Evolutionary conservation across 2,797 vertebrate genomes (phyloP), one percentile per base, ranked within the genome.

Genomic region (Dendrocincla fuliginosa): DNA sequence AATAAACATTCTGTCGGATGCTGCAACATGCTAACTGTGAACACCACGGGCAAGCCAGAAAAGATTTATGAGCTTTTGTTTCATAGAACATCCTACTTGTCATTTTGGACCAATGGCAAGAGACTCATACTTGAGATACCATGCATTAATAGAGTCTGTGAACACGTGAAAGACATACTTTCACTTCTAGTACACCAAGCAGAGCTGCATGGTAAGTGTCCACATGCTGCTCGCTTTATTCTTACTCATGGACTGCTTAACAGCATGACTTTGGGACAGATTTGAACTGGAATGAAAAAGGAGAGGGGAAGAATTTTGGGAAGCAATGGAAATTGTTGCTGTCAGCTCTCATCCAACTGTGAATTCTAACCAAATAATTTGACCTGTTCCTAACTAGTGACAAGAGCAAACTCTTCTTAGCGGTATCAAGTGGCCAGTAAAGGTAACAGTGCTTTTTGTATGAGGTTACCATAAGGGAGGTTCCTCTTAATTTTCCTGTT

Each of bases 181-280:
- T 96, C 94, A 95, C 89, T 97, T 97, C 71, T 70, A 67, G 19
- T 64, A 39, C 9, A 53, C 11, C 22, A 52, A 78, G 65, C 8
- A 39, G 74, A 91, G 70, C 59, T 70, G 70, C 52, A 28, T 53
- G 80, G 80, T 95, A 84, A 55, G 70, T 28, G 47, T 28, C 16
- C 8, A 28, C 25, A 7, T 28, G 46, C 70, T 87, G 49, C 47
- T 90, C 42, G 14, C 56, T 90, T 82, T 79, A 18, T 57, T 93
- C 32, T 73, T 70, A 8, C 49, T 67, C 42, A 30, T 52, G 17
- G n/a, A 32, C 56, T 53, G 7, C 35, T 68, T 25, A 33, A 53
- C 5, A 70, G 46, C 15, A 9, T 76, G 39, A 11, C 13, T 79
- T 95, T 46, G 44, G 70, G 70, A 39, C 50, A 76, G 84, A 49